Base-by-base conservation (phyloP, 1,140 invertebrate genomes). In the Neuroterus valhalla region DNA sequence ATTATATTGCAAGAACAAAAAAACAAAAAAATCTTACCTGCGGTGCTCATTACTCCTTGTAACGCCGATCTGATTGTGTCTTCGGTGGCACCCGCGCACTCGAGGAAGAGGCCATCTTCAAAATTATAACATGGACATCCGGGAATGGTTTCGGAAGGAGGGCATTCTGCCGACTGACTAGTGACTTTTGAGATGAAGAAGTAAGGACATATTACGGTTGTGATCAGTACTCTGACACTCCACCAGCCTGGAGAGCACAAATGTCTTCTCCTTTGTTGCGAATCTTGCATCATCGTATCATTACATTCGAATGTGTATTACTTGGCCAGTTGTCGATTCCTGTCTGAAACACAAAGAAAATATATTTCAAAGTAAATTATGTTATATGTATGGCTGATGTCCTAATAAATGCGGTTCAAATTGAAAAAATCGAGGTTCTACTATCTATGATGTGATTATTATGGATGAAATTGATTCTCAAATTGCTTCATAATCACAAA, bases 91-190 rank as follows among this genome's bases (percentile, higher is more conserved):
- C 93, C 94, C 3, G 96, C 94, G 87, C 96, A 97, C 89, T 98
- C 96, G 77, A 98, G 91, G 88, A 96, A 96, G 46, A 97, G 91
- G 21, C 96, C 96, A 89, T 97, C 95, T 86, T 96, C 95, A 84
- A 97, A 96, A 88, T 95, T 95, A 90, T 96, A 97, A 88, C 96
- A 97, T 0, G 95, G 94, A 89, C 96, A 98, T 26, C 84, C 87
- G 15, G 84, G 87, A 68, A 88, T 87, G 14, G 80, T 73, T 50
- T 85, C 82, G 0, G 79, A 73, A 1, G 85, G 80, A 26, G 87
- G 88, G 72, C 89, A 90, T 72, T 89, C 85, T 46, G 83, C 81
- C 21, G 78, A 70, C 74, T 80, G 75, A 23, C 77, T 69, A 11
- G 74, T 62, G 46, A 78, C 71, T 17, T 71, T 75, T 38, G 19